Evolutionary conservation across 2,888 invertebrate genomes (phyloP).

Genomic region (Drosophila lutescens): DNA sequence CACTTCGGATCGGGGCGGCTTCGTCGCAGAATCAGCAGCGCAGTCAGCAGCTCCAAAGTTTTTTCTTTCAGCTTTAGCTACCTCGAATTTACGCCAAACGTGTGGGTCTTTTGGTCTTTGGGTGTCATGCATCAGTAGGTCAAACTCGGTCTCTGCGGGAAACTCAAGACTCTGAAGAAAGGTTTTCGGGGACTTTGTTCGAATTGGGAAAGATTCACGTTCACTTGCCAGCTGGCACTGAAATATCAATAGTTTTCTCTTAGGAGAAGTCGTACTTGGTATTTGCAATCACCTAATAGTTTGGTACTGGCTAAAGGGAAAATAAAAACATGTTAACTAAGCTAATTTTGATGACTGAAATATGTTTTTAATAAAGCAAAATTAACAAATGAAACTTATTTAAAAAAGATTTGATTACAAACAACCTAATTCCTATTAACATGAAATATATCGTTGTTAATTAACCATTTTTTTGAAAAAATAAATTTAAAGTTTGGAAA

Average conservation of each 20-base stretch:
- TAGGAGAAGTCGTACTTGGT: neutral
- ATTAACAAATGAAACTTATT: too few species aligned
- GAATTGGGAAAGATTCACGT: slow-evolving; percentile 12
- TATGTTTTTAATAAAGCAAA: too few species aligned
- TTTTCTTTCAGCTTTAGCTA: slow-evolving; percentile 1
- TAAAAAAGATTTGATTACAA: too few species aligned
- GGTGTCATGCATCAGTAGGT: slow-evolving; percentile 36
- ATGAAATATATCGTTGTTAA: too few species aligned
- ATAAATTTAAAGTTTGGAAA: too few species aligned
- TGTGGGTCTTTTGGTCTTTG: slow-evolving; percentile 33
- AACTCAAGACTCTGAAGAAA: slow-evolving; percentile 11
- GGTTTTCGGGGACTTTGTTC: neutral
- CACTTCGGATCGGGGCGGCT: slow-evolving; percentile 14
- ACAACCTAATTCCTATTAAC: too few species aligned
- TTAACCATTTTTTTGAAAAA: too few species aligned
- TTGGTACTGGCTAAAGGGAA: neutral
- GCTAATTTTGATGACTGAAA: too few species aligned
- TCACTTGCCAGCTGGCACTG: slow-evolving; percentile 11
- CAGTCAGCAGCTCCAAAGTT: slow-evolving; percentile 13
- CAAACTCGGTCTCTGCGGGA: slow-evolving; percentile 13
- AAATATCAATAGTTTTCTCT: slow-evolving; percentile 4
- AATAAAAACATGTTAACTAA: neutral
- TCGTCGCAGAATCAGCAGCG: slow-evolving; percentile 32
- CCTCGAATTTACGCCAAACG: slow-evolving; percentile 24
- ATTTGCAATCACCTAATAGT: neutral